These are phyloP conservation scores for Argopecten irradians DNA, from an alignment of 1,140 invertebrate genomes.

Conservation along the genomic window DNA sequence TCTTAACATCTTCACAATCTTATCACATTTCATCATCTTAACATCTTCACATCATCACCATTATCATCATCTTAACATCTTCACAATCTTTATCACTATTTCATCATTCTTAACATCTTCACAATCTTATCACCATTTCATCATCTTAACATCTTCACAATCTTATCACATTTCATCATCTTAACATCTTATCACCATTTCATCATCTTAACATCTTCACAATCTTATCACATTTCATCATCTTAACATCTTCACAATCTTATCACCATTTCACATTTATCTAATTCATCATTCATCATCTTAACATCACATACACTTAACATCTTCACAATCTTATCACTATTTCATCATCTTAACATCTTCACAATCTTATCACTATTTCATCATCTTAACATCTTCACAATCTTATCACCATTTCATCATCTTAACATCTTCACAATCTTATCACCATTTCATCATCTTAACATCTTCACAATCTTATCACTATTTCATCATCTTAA, in stretches of 20 bases:
- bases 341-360: neutral
- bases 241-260: no score
- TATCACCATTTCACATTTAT: no score
- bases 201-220: no score
- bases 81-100: neutral
- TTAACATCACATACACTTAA: neutral
- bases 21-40: neutral
- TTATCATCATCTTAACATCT: neutral
- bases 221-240: no score
- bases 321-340: neutral
- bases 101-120: neutral
- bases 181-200: neutral
- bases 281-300: neutral
- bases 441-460: no score
- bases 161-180: neutral
- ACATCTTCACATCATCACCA: neutral
- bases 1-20: neutral
- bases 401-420: no score
- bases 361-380: no score
- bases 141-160: neutral
- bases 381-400: no score
- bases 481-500: no score
- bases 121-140: neutral
- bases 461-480: no score
- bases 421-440: no score